These are phyloP conservation scores for Phyllotreta cruciferae DNA, from an alignment of 2,888 invertebrate species.

Conservation along the genomic window DNA sequence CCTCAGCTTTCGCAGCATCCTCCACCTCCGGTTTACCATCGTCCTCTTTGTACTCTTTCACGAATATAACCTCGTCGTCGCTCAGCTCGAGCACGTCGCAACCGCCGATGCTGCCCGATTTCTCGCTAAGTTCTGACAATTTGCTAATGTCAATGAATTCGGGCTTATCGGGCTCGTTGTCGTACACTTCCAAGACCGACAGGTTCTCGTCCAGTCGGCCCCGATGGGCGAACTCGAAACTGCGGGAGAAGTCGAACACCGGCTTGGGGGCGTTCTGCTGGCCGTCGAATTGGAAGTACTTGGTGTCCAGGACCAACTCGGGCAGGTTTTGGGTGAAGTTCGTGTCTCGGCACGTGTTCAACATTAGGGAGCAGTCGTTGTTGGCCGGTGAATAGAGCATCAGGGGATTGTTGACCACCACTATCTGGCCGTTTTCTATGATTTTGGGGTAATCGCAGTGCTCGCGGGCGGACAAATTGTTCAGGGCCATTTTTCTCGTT, in stretches of 20 bases:
- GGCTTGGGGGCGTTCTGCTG: constrained; percentile 9
- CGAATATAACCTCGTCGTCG: constrained; percentile 44
- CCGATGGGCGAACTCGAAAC: constrained; percentile 6
- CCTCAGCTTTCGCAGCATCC: constrained; percentile 2
- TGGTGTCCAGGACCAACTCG: constrained; percentile 28
- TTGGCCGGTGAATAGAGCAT: constrained; percentile 22
- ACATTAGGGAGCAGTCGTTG: constrained; percentile 31
- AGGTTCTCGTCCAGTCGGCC: constrained; percentile 28
- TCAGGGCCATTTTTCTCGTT: constrained; percentile 29
- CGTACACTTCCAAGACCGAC: constrained; percentile 32
- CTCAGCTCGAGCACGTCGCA: constrained; percentile 23
- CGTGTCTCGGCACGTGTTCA: constrained; percentile 21
- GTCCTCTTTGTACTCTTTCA: constrained; percentile 39
- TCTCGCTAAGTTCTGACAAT: constrained; percentile 36
- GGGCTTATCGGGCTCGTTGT: constrained; percentile 35
- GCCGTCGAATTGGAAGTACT: constrained; percentile 30
- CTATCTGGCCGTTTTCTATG: constrained; percentile 31
- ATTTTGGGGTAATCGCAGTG: constrained; percentile 29
- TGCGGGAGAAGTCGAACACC: constrained; percentile 7
- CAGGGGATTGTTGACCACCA: constrained; percentile 29
- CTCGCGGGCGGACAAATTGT: constrained; percentile 28
- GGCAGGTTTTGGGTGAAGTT: constrained; percentile 23
- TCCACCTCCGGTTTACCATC: constrained; percentile 3
- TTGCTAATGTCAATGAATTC: constrained; percentile 43
- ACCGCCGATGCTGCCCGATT: constrained; percentile 1